A percentile compares a stretch with the other conserved stretches of the same genome.
phyloP scores from a whole-genome alignment of 2,888 invertebrate species.

The Tholera decimalis region DNA sequence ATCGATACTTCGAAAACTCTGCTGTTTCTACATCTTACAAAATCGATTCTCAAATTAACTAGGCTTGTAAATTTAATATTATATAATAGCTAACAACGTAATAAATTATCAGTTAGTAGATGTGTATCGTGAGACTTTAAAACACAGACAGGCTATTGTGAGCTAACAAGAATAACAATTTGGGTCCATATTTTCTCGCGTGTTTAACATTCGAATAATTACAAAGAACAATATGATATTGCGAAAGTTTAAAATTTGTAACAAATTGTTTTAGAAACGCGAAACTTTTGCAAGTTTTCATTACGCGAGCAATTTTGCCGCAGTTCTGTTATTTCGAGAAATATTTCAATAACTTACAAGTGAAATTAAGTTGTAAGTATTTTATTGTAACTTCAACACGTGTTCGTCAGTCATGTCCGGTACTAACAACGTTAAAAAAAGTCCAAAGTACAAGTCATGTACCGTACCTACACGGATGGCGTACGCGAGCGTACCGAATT shows the following conservation, averaged over 20 bases:
- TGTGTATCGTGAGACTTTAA: conserved; percentile 33
- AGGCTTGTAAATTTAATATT: conserved; percentile 13
- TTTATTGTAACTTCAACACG: conserved; percentile 11
- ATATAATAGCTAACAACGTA: conserved; percentile 12
- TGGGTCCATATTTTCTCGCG: conserved; percentile 49
- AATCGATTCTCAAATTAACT: conserved; percentile 34
- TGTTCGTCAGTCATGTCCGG: conserved; percentile 20
- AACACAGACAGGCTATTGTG: conserved; percentile 38
- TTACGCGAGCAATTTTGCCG: conserved; percentile 18
- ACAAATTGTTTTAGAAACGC: conserved; percentile 59
- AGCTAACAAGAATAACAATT: conserved; percentile 49
- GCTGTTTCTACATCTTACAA: conserved; percentile 20
- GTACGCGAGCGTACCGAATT: conserved; percentile 53
- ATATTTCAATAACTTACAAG: conserved; percentile 11
- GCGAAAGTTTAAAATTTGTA: conserved; percentile 51
- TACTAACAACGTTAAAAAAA: conserved; percentile 39
- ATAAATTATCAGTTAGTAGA: conserved; percentile 47
- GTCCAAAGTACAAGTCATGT: conserved; percentile 29
- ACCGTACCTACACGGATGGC: conserved; percentile 38
- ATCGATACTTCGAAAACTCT: conserved; percentile 26
- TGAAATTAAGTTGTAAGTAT: background rate
- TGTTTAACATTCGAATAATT: conserved; percentile 59
- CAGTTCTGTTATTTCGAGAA: conserved; percentile 8
- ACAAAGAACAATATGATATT: conserved; percentile 55
- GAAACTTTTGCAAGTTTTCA: conserved; percentile 38